A percentile compares a stretch with the other conserved stretches of the same genome.
phyloP scores from a whole-genome alignment of 2,797 vertebrate species.

The Gorsachius magnificus region DNA sequence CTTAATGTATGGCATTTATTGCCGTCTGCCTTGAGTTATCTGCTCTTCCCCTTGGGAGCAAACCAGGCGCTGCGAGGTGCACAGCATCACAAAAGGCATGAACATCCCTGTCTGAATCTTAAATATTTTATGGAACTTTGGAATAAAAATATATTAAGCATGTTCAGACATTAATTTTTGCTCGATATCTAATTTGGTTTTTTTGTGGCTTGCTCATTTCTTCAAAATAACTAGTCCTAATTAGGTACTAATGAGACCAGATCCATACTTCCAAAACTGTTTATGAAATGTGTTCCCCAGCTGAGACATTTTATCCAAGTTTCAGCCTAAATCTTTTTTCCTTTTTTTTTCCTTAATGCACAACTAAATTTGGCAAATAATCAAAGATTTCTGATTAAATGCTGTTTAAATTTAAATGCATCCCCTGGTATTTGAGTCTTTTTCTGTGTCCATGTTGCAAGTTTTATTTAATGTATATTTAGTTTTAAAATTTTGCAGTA shows the following conservation, averaged over 20 bases:
- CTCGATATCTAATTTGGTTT: conserved; percentile 8
- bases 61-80: background rate
- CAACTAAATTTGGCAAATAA: conserved; percentile 62
- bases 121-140: conserved; percentile 49
- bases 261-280: conserved; percentile 65
- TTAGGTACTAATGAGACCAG: conserved; percentile 69
- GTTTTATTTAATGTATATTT: conserved; percentile 57
- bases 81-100: conserved; percentile 19
- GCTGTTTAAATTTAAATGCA: conserved; percentile 63
- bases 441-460: conserved; percentile 26
- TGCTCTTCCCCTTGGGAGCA: background rate
- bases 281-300: conserved; percentile 68
- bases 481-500: conserved; percentile 38
- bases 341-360: conserved; percentile 23
- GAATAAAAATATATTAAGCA: conserved; percentile 48
- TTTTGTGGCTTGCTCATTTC: conserved; percentile 64
- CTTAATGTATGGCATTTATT: background rate
- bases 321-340: conserved; percentile 54
- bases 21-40: background rate
- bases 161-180: conserved; percentile 50
- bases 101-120: conserved; percentile 6
- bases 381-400: conserved; percentile 62
- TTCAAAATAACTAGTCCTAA: conserved; percentile 70
- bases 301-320: conserved; percentile 68
- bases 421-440: conserved; percentile 28